Conservation (phyloP, 2,888 invertebrate genomes). For the Brenthis ino region DNA sequence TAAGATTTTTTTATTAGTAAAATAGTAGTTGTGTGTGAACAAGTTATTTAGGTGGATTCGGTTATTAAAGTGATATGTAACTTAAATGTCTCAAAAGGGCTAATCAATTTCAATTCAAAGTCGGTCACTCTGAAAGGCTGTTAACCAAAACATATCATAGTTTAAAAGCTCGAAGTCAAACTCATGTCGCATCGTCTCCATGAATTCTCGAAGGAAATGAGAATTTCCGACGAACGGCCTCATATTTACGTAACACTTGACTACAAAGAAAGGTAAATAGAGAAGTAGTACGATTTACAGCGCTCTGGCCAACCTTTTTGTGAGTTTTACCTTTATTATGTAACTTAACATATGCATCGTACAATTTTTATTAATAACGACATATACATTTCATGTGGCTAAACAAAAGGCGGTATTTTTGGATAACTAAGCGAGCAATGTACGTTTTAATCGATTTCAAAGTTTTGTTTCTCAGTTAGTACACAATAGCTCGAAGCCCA, state of each 20-base stretch:
- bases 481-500: conserved; percentile 40
- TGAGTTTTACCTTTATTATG: conserved; percentile 37
- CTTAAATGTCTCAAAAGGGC: no score
- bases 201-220: conserved; percentile 72
- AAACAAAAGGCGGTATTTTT: conserved; percentile 26
- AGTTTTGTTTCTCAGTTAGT: conserved; percentile 36
- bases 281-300: conserved; percentile 79
- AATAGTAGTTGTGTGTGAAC: no score
- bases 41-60: no score
- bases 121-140: conserved; percentile 34
- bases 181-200: conserved; percentile 49
- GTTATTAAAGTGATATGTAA: no score
- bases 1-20: no score
- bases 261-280: conserved; percentile 80
- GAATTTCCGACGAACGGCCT: conserved; percentile 73
- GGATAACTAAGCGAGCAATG: conserved; percentile 37
- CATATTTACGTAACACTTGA: conserved; percentile 80
- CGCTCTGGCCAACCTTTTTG: conserved; percentile 64
- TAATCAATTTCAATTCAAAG: background rate
- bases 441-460: conserved; percentile 35
- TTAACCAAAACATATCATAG: conserved; percentile 44
- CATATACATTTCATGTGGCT: conserved; percentile 40
- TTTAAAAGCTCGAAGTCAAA: conserved; percentile 43
- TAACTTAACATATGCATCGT: conserved; percentile 50
- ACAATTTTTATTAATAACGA: conserved; percentile 33